Evolutionary conservation across 2,888 invertebrate genomes (phyloP).

Genomic region (Chrysolina haemoptera): DNA sequence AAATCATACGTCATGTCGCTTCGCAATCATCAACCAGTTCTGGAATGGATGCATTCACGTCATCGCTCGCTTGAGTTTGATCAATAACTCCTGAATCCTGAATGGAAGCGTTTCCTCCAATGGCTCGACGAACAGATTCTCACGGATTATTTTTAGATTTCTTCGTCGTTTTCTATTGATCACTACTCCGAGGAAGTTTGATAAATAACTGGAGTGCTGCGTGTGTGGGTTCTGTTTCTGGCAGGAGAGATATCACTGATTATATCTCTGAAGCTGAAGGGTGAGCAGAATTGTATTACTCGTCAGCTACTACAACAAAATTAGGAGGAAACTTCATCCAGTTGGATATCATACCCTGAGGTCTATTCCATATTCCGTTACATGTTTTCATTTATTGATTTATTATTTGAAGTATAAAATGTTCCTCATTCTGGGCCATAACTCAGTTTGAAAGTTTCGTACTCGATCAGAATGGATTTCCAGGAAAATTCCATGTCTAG

Average conservation of each 20-base stretch:
- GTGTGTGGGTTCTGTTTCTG: not conserved
- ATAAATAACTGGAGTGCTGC: not conserved
- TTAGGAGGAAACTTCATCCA: too few species aligned
- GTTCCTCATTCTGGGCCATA: too few species aligned
- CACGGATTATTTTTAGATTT: slow-evolving; percentile 26
- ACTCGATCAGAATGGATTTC: too few species aligned
- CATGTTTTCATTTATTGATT: too few species aligned
- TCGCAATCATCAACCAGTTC: not conserved
- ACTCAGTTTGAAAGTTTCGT: too few species aligned
- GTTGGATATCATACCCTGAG: too few species aligned
- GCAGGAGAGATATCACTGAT: not conserved
- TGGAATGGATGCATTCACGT: slow-evolving; percentile 22
- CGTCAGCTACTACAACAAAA: too few species aligned
- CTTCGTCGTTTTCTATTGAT: slow-evolving; percentile 19
- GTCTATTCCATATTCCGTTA: too few species aligned
- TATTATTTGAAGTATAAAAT: too few species aligned
- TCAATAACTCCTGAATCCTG: slow-evolving; percentile 42
- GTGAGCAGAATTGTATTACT: too few species aligned
- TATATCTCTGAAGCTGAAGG: not conserved
- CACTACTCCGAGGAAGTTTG: not conserved
- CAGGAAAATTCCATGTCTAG: too few species aligned
- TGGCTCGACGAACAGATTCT: slow-evolving; percentile 3
- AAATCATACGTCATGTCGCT: slow-evolving; percentile 15
- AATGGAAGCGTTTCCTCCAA: slow-evolving; percentile 29
- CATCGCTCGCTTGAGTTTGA: slow-evolving; percentile 42